Conservation (phyloP, 2,888 invertebrate genomes). For the Ditula angustiorana region DNA sequence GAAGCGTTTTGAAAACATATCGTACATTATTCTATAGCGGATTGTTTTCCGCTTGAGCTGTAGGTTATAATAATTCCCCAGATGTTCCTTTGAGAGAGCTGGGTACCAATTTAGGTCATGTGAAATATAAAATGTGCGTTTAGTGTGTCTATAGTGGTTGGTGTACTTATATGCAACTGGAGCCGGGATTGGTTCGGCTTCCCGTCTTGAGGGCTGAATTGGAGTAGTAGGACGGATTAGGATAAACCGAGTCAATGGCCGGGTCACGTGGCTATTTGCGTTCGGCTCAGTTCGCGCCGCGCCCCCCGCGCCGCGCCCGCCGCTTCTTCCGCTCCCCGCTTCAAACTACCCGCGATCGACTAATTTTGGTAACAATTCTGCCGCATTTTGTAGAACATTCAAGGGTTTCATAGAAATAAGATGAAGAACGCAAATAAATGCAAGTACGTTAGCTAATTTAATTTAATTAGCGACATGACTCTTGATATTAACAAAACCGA, state of each 20-base stretch:
- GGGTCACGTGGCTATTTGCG: slow-evolving; percentile 83
- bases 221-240: slow-evolving; percentile 85
- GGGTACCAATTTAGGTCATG: slow-evolving; percentile 60
- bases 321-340: slow-evolving; percentile 66
- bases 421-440: background rate
- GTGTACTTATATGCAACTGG: slow-evolving; percentile 34
- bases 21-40: slow-evolving; percentile 26
- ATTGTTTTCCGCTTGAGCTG: slow-evolving; percentile 31
- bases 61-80: slow-evolving; percentile 22
- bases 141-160: slow-evolving; percentile 8
- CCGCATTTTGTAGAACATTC: slow-evolving; percentile 58
- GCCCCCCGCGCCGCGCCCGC: slow-evolving; percentile 50
- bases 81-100: slow-evolving; percentile 15
- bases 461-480: background rate
- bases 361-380: slow-evolving; percentile 75
- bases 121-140: slow-evolving; percentile 47
- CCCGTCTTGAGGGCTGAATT: slow-evolving; percentile 68
- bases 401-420: slow-evolving; percentile 48
- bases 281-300: slow-evolving; percentile 63
- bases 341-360: slow-evolving; percentile 70
- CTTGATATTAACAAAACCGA: slow-evolving; percentile 2
- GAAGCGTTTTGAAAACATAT: slow-evolving; percentile 16
- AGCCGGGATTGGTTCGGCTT: slow-evolving; percentile 52
- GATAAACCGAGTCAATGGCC: slow-evolving; percentile 85
- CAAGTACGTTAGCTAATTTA: background rate